A percentile compares a stretch with the other conserved stretches of the same genome.
phyloP scores from a whole-genome alignment of 1,140 invertebrate genomes.

The Proales similis region DNA sequence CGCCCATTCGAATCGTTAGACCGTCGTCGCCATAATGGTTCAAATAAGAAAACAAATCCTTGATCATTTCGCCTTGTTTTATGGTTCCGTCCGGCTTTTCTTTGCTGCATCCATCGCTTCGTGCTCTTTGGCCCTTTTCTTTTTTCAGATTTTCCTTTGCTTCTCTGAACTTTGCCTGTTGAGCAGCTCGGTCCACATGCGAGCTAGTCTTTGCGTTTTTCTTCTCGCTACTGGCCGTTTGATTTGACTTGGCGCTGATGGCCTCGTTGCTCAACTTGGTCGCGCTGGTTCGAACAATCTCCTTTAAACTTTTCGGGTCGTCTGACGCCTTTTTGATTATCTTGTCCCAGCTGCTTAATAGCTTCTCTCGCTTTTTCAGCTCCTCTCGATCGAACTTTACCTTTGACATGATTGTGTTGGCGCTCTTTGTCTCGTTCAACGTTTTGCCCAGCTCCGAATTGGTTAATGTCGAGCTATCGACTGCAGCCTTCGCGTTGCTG shows the following conservation, averaged over 20 bases:
- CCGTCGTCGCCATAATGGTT: constrained; percentile 34
- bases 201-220: neutral
- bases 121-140: too few relatives aligned
- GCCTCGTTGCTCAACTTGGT: neutral
- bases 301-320: neutral
- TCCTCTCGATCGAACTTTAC: neutral
- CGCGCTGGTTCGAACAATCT: too few relatives aligned
- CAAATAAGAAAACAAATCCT: constrained; percentile 29
- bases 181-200: too few relatives aligned
- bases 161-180: neutral
- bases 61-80: constrained; percentile 25
- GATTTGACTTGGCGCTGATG: neutral
- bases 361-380: neutral
- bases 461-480: too few relatives aligned
- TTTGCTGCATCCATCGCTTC: too few relatives aligned
- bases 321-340: neutral
- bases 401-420: too few relatives aligned
- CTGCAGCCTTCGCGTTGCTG: too few relatives aligned
- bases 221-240: too few relatives aligned
- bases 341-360: neutral
- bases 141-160: neutral
- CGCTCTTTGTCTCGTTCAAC: too few relatives aligned
- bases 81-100: neutral
- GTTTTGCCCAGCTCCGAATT: too few relatives aligned
- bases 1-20: neutral